A percentile compares a stretch with the other conserved stretches of the same genome.
phyloP scores from a whole-genome alignment of 2,113 vertebrate species.

The Columbina picui region DNA sequence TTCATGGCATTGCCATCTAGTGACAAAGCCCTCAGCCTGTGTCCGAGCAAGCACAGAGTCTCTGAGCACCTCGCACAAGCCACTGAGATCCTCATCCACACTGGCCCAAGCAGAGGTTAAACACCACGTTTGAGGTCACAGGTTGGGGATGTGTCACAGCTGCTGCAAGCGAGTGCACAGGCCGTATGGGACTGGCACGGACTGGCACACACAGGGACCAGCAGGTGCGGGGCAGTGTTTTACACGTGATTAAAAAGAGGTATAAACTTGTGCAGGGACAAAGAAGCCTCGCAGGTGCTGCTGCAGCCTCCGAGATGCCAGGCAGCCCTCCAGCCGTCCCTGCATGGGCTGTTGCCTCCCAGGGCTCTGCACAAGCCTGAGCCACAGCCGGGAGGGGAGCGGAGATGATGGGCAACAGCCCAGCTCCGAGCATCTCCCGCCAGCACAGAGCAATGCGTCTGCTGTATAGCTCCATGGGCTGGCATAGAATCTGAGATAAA shows the following conservation, averaged over 20 bases:
- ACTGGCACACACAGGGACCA: accelerated
- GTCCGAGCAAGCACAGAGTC: accelerated
- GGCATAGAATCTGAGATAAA: neutral
- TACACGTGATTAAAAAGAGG: accelerated
- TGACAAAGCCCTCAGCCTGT: neutral
- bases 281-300: accelerated
- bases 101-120: neutral
- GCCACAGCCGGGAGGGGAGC: accelerated
- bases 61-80: neutral
- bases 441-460: accelerated
- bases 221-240: accelerated
- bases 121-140: accelerated
- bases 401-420: accelerated
- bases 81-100: accelerated
- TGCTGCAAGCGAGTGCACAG: accelerated
- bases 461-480: neutral
- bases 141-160: accelerated
- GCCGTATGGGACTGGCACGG: accelerated
- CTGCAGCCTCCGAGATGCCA: neutral
- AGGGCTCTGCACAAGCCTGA: neutral
- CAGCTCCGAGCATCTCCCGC: neutral
- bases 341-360: no score
- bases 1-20: slow-evolving; percentile 48
- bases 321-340: neutral
- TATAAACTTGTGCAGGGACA: neutral